Evolutionary conservation across 2,888 invertebrate species (phyloP), one percentile per base, ranked within the genome.

Genomic region (Podotricha telesiphe): DNA sequence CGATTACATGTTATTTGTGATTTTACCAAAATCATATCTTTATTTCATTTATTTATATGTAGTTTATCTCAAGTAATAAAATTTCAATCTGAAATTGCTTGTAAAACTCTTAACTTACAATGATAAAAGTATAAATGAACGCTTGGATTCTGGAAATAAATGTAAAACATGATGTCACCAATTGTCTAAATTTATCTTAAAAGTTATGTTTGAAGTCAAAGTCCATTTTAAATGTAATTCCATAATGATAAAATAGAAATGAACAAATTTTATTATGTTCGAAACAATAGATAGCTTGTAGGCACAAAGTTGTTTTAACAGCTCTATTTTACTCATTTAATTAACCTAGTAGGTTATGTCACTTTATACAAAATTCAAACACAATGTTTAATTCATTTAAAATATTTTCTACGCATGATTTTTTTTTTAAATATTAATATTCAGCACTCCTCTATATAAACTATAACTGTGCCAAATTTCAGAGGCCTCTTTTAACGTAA

Each of bases 61-160:
- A 34, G 15, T 48, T 47, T 62, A 62, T 47, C 47, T 48, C 37
- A 0, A 19, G 48, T 19, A 34, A 47, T 34, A 62, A 48, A 48
- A 62, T 13, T 62, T 48, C 62, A 48, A 62, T 62, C 48, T 62
- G 22, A 62, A 62, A 62, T 62, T 62, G 48, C 48, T 62, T 62
- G 62, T 62, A 62, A 37, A 48, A 62, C 48, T 37, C 37, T 62
- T 48, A 62, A 62, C 48, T 62, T 62, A 48, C 19, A 48, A 34
- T 48, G 62, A 62, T 62, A 62, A 62, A 48, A 48, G 19, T 3
- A 0, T 34, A 47, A 45, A 59, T 22, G 22, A 45, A 45, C 22
- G 45, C 45, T 37, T 65, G 17, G 20, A 22, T 42, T 65, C 53
- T 28, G 22, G 0, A 34, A 22, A 22, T 58, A 42, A 48, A 48